Evolutionary conservation across 2,888 invertebrate species (phyloP).

Genomic region (Yponomeuta malinellus): DNA sequence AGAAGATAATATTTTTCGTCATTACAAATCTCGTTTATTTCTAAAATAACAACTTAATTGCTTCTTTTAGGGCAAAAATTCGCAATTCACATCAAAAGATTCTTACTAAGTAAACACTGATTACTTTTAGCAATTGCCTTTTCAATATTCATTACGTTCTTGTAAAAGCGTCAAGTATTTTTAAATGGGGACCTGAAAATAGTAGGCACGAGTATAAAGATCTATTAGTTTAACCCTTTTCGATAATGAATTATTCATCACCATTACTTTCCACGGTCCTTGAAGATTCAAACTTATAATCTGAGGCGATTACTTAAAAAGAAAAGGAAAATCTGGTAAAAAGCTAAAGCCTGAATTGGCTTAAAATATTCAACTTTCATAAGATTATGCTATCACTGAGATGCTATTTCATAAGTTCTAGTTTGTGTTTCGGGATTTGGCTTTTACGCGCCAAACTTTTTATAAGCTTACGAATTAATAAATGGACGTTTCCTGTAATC

Average conservation of each 20-base stretch:
- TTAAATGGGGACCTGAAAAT: not conserved
- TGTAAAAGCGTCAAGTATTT: not conserved
- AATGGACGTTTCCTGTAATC: too few relatives aligned
- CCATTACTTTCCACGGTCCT: slow-evolving; percentile 5
- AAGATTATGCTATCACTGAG: too few relatives aligned
- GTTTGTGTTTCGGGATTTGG: too few relatives aligned
- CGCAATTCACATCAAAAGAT: too few relatives aligned
- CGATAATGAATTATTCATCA: slow-evolving; percentile 11
- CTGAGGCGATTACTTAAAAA: slow-evolving; percentile 6
- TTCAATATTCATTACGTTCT: not conserved
- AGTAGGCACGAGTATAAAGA: not conserved
- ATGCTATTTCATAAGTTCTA: too few relatives aligned
- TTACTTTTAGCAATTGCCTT: not conserved
- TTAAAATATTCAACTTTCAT: not conserved
- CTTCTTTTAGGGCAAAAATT: too few relatives aligned
- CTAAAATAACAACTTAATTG: too few relatives aligned
- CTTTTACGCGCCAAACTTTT: too few relatives aligned
- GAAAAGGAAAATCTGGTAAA: not conserved
- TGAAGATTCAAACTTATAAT: slow-evolving; percentile 8
- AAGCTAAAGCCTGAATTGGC: not conserved
- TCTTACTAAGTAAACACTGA: not conserved
- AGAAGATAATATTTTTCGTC: too few relatives aligned
- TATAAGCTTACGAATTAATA: too few relatives aligned
- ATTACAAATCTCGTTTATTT: too few relatives aligned
- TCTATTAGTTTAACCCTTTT: slow-evolving; percentile 8